These are phyloP conservation scores for Catamblyrhynchus diadema DNA, from an alignment of 2,797 vertebrate species.

Conservation along the genomic window DNA sequence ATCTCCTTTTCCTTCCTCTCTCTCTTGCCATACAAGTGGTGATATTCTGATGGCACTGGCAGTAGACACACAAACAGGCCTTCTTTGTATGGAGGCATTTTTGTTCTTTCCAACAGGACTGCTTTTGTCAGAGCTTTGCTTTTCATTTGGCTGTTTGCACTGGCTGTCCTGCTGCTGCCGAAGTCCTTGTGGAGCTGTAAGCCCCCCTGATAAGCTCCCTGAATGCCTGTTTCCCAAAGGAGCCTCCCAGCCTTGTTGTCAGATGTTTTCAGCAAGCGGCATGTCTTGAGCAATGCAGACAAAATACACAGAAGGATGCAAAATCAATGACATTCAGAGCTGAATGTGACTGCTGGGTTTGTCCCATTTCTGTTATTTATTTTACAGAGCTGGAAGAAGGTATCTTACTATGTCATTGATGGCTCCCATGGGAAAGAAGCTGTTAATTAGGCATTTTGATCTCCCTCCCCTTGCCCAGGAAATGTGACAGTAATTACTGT, in stretches of 20 bases:
- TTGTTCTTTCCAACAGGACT: neutral
- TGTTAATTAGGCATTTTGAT: slow-evolving; percentile 43
- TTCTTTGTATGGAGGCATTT: neutral
- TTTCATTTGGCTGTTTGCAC: neutral
- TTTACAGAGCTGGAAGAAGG: neutral
- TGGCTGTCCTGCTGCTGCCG: neutral
- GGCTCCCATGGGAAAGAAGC: neutral
- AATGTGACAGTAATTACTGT: slow-evolving; percentile 40
- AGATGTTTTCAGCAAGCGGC: neutral
- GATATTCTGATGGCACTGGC: neutral
- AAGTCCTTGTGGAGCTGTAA: neutral
- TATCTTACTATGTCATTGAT: neutral
- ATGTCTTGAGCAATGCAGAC: neutral
- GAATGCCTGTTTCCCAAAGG: neutral
- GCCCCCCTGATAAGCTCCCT: neutral
- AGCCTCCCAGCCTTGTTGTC: neutral
- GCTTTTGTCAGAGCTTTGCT: slow-evolving; percentile 15
- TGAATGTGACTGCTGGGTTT: neutral
- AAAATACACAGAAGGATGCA: neutral
- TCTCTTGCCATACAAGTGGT: neutral
- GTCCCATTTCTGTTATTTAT: neutral
- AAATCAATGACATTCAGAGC: neutral
- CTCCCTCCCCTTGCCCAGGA: neutral
- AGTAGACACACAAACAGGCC: neutral
- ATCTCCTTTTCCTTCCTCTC: neutral